phyloP scores from a whole-genome alignment of 2,797 vertebrate species.

The Allochrocebus solatus region DNA sequence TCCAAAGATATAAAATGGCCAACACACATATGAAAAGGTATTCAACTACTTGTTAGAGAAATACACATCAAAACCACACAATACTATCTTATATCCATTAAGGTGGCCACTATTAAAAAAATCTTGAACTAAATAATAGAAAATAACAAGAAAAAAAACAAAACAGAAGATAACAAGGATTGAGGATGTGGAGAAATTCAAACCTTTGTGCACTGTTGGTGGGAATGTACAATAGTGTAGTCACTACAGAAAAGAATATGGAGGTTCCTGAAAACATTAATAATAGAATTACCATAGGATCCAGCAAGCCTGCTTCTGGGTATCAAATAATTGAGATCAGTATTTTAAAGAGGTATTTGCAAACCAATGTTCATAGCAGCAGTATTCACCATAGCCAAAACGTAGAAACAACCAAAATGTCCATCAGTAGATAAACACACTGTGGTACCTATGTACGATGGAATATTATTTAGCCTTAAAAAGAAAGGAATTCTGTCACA shows the following conservation, averaged over 20 bases:
- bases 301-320: neutral
- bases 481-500: neutral
- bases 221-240: neutral
- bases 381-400: neutral
- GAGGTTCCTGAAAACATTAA: neutral
- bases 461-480: neutral
- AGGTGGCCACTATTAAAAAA: neutral
- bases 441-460: no score
- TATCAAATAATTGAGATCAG: neutral
- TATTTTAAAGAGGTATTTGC: neutral
- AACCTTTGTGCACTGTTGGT: neutral
- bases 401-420: neutral
- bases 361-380: neutral
- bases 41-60: neutral
- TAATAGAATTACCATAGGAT: neutral
- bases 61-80: neutral
- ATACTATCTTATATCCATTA: neutral
- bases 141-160: neutral
- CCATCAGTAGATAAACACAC: neutral
- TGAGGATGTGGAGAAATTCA: neutral
- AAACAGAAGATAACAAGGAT: neutral
- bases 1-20: neutral
- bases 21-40: neutral
- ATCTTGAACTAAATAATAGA: neutral
- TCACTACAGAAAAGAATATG: neutral